Evolutionary conservation across 2,113 vertebrate genomes (phyloP), one percentile per base, ranked within the genome.

Genomic region (Rhipidura dahli): DNA sequence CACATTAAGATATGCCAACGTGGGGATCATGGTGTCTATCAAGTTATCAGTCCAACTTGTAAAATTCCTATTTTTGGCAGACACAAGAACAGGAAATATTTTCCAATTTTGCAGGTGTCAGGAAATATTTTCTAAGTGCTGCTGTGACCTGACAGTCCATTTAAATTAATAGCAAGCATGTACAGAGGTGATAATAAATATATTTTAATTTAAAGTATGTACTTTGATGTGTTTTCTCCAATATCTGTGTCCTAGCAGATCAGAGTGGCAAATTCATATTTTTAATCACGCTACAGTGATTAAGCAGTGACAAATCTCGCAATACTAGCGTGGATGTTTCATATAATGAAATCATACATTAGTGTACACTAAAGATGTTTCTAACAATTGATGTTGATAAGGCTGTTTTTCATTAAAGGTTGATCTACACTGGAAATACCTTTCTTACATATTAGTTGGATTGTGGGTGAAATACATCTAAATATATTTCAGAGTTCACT

Each of bases 51-150:
- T 97, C 96, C 97, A 96, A 92, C 92, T 98, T 97, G 98, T 98
- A 97, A 98, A 97, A 98, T 98, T 99, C 97, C 98, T 98, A 97
- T 98, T 98, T 98, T 92, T 96, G 93, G 95, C 96, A 99, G 98
- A 99, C 98, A 99, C 98, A 99, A 99, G 99, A 99, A 98, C 98
- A 99, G 99, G 99, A 99, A 99, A 98, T 98, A 98, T 98, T 98
- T 98, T 97, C 96, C 98, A 98, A 98, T 98, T 98, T 98, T 98
- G 97, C 99, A 99, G 99, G 98, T 99, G 99, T 98, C 98, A 99
- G 99, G 99, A 99, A 99, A 98, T 98, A 94, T 97, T 96, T 97
- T 91, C 33, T 92, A 97, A 97, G 81, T 54, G 85, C 85, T 90
- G 54, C 63, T 82, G 78, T 82, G 81, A 95, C 88, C 83, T 91